These are phyloP conservation scores for Drosophila acutilabella DNA, from an alignment of 2,888 invertebrate genomes.

Conservation along the genomic window DNA sequence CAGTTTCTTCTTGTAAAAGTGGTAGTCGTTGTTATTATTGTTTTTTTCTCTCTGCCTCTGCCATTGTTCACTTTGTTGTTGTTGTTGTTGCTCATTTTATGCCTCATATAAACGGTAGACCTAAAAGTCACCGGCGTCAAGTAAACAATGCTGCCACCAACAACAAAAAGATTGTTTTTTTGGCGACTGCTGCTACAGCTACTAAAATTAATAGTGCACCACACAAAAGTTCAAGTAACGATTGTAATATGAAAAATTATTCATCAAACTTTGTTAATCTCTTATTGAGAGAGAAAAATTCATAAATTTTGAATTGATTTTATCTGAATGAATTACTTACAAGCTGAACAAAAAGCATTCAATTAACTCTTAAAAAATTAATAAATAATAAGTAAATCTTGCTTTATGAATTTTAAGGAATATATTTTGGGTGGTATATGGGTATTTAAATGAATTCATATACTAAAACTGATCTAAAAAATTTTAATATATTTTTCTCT, in stretches of 20 bases:
- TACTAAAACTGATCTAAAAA: no score
- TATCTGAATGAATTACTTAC: no score
- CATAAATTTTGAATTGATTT: no score
- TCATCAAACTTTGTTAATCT: no score
- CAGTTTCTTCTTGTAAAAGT: conserved; percentile 16
- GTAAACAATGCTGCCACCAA: conserved; percentile 62
- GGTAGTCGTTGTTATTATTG: conserved; percentile 35
- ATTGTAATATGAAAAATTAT: no score
- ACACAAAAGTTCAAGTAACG: conserved; percentile 17
- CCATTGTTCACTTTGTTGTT: conserved; percentile 10
- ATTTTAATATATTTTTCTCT: background rate
- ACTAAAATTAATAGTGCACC: conserved; percentile 27
- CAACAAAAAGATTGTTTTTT: conserved; percentile 17
- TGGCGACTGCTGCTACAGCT: conserved; percentile 35
- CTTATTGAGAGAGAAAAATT: no score
- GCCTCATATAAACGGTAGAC: conserved; percentile 65
- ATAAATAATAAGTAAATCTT: no score
- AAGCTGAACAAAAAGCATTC: no score
- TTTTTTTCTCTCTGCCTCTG: background rate
- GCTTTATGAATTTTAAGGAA: no score
- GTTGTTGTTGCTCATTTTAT: conserved; percentile 56
- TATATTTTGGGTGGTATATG: no score
- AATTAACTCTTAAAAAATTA: no score
- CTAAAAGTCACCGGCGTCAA: conserved; percentile 68
- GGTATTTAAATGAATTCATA: no score